Evolutionary conservation across 1,140 invertebrate species (phyloP).

Genomic region (Maconellicoccus hirsutus): DNA sequence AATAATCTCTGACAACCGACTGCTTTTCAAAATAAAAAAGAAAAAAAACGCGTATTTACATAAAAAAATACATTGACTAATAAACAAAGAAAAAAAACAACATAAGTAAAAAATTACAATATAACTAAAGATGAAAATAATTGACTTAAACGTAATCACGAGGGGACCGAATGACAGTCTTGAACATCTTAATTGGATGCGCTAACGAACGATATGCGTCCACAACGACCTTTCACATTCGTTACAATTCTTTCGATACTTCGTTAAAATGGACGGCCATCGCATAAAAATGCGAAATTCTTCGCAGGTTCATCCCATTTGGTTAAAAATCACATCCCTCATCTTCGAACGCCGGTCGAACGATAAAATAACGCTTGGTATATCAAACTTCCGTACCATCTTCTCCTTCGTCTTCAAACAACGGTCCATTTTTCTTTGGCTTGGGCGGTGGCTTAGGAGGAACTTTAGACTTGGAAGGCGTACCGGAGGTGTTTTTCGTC

Average conservation of each 20-base stretch:
- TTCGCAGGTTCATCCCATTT: background rate
- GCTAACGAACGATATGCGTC: background rate
- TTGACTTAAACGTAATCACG: conserved; percentile 3
- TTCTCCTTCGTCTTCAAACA: conserved; percentile 74
- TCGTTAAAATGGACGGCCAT: background rate
- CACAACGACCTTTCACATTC: no score
- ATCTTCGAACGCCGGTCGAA: no score
- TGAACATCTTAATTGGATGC: background rate
- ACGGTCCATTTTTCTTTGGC: conserved; percentile 58
- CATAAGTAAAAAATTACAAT: background rate
- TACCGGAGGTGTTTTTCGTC: background rate
- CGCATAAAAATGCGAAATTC: no score
- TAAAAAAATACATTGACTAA: background rate
- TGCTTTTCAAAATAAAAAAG: background rate
- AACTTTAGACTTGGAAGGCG: conserved; percentile 43
- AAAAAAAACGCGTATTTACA: background rate
- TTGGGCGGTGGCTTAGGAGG: conserved; percentile 69
- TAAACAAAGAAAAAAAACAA: background rate
- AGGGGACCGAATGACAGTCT: background rate
- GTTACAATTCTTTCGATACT: no score
- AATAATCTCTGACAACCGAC: background rate
- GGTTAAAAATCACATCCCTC: no score
- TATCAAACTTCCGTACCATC: conserved; percentile 71
- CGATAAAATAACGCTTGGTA: no score
- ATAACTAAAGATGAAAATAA: conserved; percentile 1